These are phyloP conservation scores for Nautilus pompilius DNA, from an alignment of 1,140 invertebrate genomes.

Conservation along the genomic window DNA sequence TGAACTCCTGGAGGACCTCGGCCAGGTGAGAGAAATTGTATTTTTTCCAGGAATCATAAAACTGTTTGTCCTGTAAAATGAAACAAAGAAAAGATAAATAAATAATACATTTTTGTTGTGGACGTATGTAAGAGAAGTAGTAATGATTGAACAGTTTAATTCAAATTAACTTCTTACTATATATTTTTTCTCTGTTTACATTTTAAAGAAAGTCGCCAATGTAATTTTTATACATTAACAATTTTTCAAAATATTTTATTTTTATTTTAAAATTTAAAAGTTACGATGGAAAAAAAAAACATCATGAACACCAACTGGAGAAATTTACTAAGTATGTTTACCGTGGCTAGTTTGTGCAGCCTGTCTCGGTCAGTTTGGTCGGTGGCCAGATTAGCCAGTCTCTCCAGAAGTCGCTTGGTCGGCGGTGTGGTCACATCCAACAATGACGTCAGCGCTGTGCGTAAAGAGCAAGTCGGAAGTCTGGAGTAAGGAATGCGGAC, in stretches of 20 bases:
- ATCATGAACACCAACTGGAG: no score
- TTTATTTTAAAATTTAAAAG: no score
- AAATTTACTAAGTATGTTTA: no score
- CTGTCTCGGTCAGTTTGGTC: not conserved
- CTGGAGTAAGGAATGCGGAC: slow-evolving; percentile 26
- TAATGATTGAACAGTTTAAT: no score
- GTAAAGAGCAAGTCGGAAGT: slow-evolving; percentile 71
- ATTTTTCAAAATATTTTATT: not conserved
- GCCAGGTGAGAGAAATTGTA: slow-evolving; percentile 77
- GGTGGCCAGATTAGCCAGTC: slow-evolving; percentile 66
- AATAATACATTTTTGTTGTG: no score
- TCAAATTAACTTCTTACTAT: no score
- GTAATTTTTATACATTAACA: not conserved
- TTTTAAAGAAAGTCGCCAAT: not conserved
- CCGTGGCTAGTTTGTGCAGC: not conserved
- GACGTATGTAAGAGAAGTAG: no score
- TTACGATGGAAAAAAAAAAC: no score
- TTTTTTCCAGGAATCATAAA: slow-evolving; percentile 90
- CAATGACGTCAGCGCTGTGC: slow-evolving; percentile 74
- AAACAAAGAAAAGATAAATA: no score
- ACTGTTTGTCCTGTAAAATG: slow-evolving; percentile 26
- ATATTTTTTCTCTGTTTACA: no score
- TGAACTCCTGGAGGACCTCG: slow-evolving; percentile 82
- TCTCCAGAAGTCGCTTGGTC: slow-evolving; percentile 75
- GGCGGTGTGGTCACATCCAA: slow-evolving; percentile 88